These are phyloP conservation scores for Lepilemur septentrionalis DNA, from an alignment of 2,797 vertebrate genomes.

Conservation along the genomic window DNA sequence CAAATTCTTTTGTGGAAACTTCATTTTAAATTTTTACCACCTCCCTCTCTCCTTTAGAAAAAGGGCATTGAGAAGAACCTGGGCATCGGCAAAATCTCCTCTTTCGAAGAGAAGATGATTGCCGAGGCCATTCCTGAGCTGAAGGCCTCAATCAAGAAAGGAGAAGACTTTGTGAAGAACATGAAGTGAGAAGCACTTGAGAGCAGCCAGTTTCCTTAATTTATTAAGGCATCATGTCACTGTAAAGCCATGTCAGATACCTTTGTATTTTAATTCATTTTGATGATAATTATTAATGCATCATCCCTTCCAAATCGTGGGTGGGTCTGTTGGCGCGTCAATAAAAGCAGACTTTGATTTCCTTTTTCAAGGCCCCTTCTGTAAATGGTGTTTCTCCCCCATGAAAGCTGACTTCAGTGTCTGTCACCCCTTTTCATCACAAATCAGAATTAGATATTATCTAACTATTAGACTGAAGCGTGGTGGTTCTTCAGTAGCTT, in stretches of 20 bases:
- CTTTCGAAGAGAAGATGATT: slow-evolving; percentile 97
- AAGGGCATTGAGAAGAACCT: slow-evolving; percentile 98
- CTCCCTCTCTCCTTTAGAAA: slow-evolving; percentile 86
- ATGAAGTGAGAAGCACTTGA: slow-evolving; percentile 89
- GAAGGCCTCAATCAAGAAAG: slow-evolving; percentile 97
- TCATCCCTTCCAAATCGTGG: slow-evolving; percentile 43
- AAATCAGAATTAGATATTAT: neutral
- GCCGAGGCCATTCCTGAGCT: slow-evolving; percentile 91
- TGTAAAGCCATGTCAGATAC: slow-evolving; percentile 54
- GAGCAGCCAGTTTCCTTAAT: slow-evolving; percentile 79
- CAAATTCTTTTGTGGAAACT: neutral
- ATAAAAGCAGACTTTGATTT: slow-evolving; percentile 81
- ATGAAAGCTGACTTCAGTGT: neutral
- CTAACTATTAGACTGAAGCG: neutral
- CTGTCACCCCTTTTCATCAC: neutral
- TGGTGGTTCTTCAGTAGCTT: neutral
- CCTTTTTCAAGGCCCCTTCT: slow-evolving; percentile 72
- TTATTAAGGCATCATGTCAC: slow-evolving; percentile 85
- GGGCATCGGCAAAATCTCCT: slow-evolving; percentile 93
- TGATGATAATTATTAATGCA: slow-evolving; percentile 56
- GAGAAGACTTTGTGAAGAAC: slow-evolving; percentile 95
- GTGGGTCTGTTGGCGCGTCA: slow-evolving; percentile 64
- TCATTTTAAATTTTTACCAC: neutral
- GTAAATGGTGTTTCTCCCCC: neutral
- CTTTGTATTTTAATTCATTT: slow-evolving; percentile 41